Conservation (phyloP, 2,888 invertebrate genomes). For the Orthosia incerta region DNA sequence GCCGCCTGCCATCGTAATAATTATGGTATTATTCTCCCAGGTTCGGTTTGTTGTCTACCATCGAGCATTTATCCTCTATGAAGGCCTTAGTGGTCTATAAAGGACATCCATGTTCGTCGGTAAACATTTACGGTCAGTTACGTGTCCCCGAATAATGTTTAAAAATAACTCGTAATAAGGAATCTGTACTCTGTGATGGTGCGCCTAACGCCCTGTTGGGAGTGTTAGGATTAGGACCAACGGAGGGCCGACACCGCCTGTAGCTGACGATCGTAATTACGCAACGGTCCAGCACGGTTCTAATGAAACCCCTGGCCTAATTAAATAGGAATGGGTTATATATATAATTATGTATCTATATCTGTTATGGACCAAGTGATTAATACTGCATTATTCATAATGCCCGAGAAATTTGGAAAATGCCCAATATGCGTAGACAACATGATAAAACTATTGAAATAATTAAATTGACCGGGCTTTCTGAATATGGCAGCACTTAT, state of each 20-base stretch:
- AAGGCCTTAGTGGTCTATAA: conserved; percentile 20
- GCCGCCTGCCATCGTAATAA: conserved; percentile 26
- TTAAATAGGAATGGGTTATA: conserved; percentile 69
- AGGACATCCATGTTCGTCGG: conserved; percentile 12
- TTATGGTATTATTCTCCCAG: conserved; percentile 22
- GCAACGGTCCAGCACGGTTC: conserved; percentile 70
- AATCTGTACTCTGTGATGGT: conserved; percentile 21
- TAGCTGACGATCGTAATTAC: conserved; percentile 80
- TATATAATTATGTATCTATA: conserved; percentile 28
- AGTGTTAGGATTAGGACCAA: conserved; percentile 39
- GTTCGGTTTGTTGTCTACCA: conserved; percentile 7
- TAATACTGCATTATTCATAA: too few species aligned
- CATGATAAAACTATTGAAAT: too few species aligned
- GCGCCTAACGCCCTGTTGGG: conserved; percentile 2
- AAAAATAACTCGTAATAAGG: conserved; percentile 47
- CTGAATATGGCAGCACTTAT: too few species aligned
- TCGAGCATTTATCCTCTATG: conserved; percentile 12
- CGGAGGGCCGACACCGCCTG: conserved; percentile 73
- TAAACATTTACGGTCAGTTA: conserved; percentile 36
- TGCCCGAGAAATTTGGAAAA: too few species aligned
- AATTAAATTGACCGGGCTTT: too few species aligned
- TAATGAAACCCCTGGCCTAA: conserved; percentile 79
- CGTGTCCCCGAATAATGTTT: conserved; percentile 29
- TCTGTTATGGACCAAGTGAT: too few species aligned
- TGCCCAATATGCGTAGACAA: too few species aligned